Evolutionary conservation across 2,797 vertebrate genomes (phyloP), one percentile per base, ranked within the genome.

Genomic region (Chiloscyllium punctatum): DNA sequence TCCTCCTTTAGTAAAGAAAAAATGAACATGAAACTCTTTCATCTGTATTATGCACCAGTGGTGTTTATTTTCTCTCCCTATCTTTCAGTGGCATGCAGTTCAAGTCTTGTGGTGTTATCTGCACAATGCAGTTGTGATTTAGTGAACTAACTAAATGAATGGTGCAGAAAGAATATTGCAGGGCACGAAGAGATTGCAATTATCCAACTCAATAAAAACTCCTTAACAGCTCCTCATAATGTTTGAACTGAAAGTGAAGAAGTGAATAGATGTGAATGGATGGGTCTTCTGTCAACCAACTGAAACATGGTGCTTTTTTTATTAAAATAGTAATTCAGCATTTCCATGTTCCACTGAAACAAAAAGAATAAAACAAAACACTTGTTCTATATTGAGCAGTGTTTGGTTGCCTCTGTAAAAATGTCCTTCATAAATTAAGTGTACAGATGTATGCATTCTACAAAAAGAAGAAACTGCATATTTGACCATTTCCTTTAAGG

Each of bases 121-220:
- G 42, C 30, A 95, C 69, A 95, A 57, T 95, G 94, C 94, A 95
- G 94, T 95, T 74, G 71, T 3, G 48, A 30, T 95, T 95, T 95
- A 95, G 71, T 95, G 94, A 95, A 57, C 71, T 95, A 33, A 53
- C 94, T 33, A n/a, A 95, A 72, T 74, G 15, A 95, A 95, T 30
- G 53, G 72, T 95, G 51, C 69, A 95, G 71, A 51, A n/a, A 53
- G 71, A 23, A 42, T 92, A 53, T 74, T 95, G 51, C 69, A 77
- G 42, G 25, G 25, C 13, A 51, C 30, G 94, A 72, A 21, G 94
- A 77, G 69, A 77, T 53, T 74, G 71, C 71, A 95, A 77, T 92
- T 92, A 92, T 68, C 90, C 37, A 92, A 92, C 33, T n/a, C 90
- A 92, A 77, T 95, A 51, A 51, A 95, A 74, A 74, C 66, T n/a